Conservation (phyloP, 2,797 vertebrate species). For the Scleropages formosus region DNA sequence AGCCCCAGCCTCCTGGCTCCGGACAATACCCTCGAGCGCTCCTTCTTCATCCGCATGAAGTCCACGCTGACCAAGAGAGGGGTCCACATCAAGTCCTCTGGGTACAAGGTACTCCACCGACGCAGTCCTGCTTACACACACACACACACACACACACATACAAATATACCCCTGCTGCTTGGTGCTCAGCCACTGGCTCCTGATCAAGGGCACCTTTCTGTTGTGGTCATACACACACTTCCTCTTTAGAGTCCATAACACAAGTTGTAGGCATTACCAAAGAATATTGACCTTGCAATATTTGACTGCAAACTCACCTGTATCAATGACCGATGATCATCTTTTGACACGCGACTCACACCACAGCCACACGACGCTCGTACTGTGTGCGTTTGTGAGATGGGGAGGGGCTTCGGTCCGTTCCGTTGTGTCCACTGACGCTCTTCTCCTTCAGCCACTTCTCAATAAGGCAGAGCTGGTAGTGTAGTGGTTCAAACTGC, state of each 20-base stretch:
- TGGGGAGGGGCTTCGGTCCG: not conserved
- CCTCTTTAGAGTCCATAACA: too few relatives aligned
- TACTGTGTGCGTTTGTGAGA: not conserved
- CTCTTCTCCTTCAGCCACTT: too few relatives aligned
- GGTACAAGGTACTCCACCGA: constrained; percentile 85
- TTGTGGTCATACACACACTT: too few relatives aligned
- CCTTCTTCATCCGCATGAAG: constrained; percentile 99
- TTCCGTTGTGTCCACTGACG: too few relatives aligned
- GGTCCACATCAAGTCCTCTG: constrained; percentile 98
- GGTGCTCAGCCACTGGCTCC: constrained; percentile 34
- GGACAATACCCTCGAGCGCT: constrained; percentile 89
- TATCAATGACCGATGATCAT: too few relatives aligned
- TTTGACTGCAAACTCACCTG: too few relatives aligned
- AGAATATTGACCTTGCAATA: too few relatives aligned
- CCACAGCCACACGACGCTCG: constrained; percentile 24
- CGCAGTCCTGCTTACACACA: not conserved
- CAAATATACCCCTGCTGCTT: constrained; percentile 16
- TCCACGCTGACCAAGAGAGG: constrained; percentile 97
- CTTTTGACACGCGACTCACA: too few relatives aligned
- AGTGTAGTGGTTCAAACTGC: too few relatives aligned
- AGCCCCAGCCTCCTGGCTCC: constrained; percentile 88
- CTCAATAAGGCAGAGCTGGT: too few relatives aligned
- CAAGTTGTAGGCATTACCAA: too few relatives aligned
- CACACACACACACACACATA: not conserved
- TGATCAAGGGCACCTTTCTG: not conserved